Evolutionary conservation across 2,113 vertebrate genomes (phyloP), one percentile per base, ranked within the genome.

Genomic region (Bubo bubo): DNA sequence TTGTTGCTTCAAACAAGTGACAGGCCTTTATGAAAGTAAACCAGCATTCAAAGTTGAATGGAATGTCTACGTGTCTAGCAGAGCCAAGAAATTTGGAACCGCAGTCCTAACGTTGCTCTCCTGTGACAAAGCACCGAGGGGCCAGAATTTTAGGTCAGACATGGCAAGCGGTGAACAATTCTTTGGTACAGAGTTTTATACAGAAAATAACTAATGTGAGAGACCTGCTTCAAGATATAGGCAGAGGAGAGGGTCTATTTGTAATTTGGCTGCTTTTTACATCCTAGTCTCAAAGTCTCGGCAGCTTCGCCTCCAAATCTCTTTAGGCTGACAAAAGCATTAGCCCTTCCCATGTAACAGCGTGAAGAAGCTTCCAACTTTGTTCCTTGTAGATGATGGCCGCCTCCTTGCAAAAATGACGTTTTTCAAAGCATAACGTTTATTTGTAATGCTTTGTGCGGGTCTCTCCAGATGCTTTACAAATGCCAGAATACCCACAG

Each of bases 381-480:
- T 6, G 9, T 2, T 64, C n/a, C 37, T 66, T 23, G 22, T 0
- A 43, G 52, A 28, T 3, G 12, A 41, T 4, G 5, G 17, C 16
- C 13, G 28, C 17, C 43, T 76, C 39, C 58, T 86, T 55, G 11
- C 26, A 24, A 71, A 67, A 58, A 8, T 7, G 92, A 5, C 1
- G 3, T 39, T 76, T 71, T 86, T 45, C 28, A 60, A 76, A 72
- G 41, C 0, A 0, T 4, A 2, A 13, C 3, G 3, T 21, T 71
- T 17, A 43, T 39, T 59, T 94, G 49, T 12, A 83, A 86, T 15
- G 4, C n/a, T 81, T 92, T 67, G 3, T 16, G 34, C 3, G 11
- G 18, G 22, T 22, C 24, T 70, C 71, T 43, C 22, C n/a, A 72
- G 24, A 24, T 22, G 28, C 19, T 66, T 34, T 18, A 70, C 10